phyloP scores from a whole-genome alignment of 2,797 vertebrate species.

The Euphonia xanthogaster region DNA sequence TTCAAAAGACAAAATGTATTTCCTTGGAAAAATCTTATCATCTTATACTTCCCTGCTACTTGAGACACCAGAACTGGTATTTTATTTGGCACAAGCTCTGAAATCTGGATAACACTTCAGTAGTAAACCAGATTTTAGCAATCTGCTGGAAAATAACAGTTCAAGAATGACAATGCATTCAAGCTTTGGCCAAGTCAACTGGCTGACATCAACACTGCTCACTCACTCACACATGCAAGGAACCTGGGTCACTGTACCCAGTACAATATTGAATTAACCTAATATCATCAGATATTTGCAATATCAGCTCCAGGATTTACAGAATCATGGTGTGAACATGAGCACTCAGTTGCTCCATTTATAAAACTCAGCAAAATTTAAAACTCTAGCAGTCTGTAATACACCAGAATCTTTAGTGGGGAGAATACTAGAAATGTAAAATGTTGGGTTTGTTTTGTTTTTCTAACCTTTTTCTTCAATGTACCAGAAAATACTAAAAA shows the following conservation, averaged over 20 bases:
- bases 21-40: slow-evolving; percentile 3
- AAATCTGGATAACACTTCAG: background rate
- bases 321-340: background rate
- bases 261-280: background rate
- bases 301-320: background rate
- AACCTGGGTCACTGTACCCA: background rate
- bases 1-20: slow-evolving; percentile 38
- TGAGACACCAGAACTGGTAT: background rate
- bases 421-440: background rate
- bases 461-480: background rate
- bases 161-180: background rate
- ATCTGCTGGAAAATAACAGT: background rate
- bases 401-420: background rate
- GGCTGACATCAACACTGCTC: background rate
- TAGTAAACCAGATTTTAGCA: background rate
- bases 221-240: background rate
- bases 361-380: background rate
- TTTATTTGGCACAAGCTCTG: background rate
- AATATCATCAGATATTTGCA: background rate
- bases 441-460: background rate
- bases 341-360: background rate
- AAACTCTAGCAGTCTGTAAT: background rate
- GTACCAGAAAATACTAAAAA: background rate
- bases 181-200: background rate
- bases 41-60: background rate